Base-by-base conservation (phyloP, 2,113 vertebrate genomes). In the Leptocoma aspasia region DNA sequence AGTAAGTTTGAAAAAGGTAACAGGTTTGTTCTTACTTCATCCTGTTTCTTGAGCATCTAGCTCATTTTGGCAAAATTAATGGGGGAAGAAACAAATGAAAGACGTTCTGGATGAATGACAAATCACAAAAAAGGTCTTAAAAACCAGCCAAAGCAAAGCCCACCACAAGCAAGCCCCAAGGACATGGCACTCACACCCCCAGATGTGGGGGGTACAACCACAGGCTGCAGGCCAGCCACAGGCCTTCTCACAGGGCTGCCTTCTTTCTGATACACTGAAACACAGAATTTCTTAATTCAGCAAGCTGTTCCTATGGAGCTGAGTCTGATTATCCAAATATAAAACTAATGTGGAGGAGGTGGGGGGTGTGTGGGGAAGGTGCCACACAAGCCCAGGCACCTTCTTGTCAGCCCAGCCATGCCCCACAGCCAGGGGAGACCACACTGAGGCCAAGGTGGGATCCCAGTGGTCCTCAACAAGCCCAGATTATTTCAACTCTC, bases 171-270 rank as follows among this genome's bases (percentile, higher is more conserved):
- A 1, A 77, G 15, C 8, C 16, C 30, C 21, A 22, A 1, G 6
- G 64, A 39, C 8, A 16, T 2, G 4, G 56, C 2, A 8, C 16
- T 61, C 64, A 26, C 18, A 47, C 18, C 19, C 31, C 26, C 15
- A 42, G 11, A 66, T 1, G 4, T 0, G 1, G 8, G 2, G 6
- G 22, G 7, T 41, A 31, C 0, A 0, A 42, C 8, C 3, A 1
- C 28, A n/a, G 30, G 57, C 53, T 15, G 31, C 37, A 39, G 42
- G 49, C 39, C 16, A 14, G 26, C 23, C 63, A 27, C 9, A 8
- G 31, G 27, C 19, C 33, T 41, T 33, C 39, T 23, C 50, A 20
- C 47, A 70, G n/a, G 20, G 7, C 30, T 49, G 52, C 59, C 41
- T 69, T 50, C 56, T 39, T 50, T 18, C 54, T 13, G 8, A 61